phyloP scores from a whole-genome alignment of 2,888 invertebrate species.

The Rotaria socialis region DNA sequence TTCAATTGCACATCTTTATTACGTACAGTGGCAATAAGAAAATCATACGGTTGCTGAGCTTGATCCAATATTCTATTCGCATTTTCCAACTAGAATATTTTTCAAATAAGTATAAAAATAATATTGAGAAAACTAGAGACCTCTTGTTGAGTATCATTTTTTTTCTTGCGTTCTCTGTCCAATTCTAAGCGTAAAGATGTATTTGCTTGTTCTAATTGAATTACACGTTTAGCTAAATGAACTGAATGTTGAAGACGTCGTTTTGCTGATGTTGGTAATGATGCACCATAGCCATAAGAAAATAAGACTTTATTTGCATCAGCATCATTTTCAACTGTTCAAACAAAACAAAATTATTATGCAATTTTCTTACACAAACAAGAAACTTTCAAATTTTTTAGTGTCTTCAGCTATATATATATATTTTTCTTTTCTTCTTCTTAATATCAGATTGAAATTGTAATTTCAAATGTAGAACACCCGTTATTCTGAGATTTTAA shows the following conservation, averaged over 20 bases:
- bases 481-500: too few relatives aligned
- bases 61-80: constrained; percentile 54
- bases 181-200: constrained; percentile 53
- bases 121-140: constrained; percentile 48
- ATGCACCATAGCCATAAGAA: constrained; percentile 59
- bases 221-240: constrained; percentile 56
- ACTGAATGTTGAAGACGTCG: constrained; percentile 57
- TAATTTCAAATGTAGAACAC: too few relatives aligned
- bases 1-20: constrained; percentile 53
- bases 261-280: constrained; percentile 56
- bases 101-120: not conserved
- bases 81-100: constrained; percentile 51
- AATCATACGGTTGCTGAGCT: constrained; percentile 58
- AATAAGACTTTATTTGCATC: constrained; percentile 57
- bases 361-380: not conserved
- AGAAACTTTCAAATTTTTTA: too few relatives aligned
- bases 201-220: constrained; percentile 56
- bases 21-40: constrained; percentile 56
- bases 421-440: not conserved
- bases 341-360: not conserved
- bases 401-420: too few relatives aligned
- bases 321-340: constrained; percentile 50
- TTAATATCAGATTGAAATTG: not conserved
- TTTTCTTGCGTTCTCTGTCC: constrained; percentile 52
- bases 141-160: constrained; percentile 52